phyloP scores from a whole-genome alignment of 2,113 vertebrate genomes.

The Hippopotamus amphibius region DNA sequence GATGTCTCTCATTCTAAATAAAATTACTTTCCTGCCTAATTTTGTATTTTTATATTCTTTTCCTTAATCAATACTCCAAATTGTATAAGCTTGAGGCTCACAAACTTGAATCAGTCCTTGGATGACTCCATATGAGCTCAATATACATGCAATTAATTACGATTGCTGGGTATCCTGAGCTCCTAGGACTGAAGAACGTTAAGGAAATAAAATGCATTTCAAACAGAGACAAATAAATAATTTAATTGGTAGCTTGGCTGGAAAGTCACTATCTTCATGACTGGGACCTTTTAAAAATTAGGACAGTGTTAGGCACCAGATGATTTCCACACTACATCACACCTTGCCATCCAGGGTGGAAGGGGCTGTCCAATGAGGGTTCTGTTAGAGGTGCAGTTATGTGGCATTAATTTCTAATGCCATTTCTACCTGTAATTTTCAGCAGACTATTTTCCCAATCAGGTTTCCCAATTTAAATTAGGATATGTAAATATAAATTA shows the following conservation, averaged over 20 bases:
- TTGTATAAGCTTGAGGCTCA: neutral
- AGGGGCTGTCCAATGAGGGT: neutral
- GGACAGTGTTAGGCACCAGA: neutral
- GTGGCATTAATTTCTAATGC: neutral
- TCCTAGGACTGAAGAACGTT: neutral
- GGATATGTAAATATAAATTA: neutral
- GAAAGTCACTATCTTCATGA: slow-evolving; percentile 15
- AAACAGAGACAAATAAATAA: slow-evolving; percentile 28
- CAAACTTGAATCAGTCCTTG: neutral
- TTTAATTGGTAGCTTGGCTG: neutral
- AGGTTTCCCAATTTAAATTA: neutral
- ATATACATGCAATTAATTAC: neutral
- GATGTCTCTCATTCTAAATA: neutral
- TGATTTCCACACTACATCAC: neutral
- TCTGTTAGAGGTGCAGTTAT: neutral
- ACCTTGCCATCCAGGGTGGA: neutral
- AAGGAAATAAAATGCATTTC: neutral
- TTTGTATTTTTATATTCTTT: neutral
- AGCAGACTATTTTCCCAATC: neutral
- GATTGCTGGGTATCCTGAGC: neutral
- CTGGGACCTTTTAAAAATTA: neutral
- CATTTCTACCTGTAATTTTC: neutral
- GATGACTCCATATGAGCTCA: neutral
- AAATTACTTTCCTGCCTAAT: neutral
- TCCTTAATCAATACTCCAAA: neutral